phyloP scores from a whole-genome alignment of 2,797 vertebrate species.

The Setipinna tenuifilis region DNA sequence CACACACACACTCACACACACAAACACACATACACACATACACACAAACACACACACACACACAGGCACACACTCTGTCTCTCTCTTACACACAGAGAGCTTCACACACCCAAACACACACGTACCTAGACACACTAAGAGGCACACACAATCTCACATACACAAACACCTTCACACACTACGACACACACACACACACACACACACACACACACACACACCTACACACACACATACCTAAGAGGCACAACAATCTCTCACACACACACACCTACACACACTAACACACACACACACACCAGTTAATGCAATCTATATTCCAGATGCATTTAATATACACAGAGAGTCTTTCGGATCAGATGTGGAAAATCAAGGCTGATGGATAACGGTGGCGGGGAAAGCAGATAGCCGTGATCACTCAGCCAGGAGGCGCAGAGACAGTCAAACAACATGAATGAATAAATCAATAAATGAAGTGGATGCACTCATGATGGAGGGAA shows the following conservation, averaged over 20 bases:
- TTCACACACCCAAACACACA: no score
- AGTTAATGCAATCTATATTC: slow-evolving; percentile 46
- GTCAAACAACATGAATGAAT: not conserved
- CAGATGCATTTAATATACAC: slow-evolving; percentile 40
- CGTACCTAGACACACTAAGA: no score
- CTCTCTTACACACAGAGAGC: no score
- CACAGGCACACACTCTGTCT: not conserved
- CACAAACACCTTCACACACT: no score
- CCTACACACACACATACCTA: no score
- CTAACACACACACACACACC: slow-evolving; percentile 8
- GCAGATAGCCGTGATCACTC: slow-evolving; percentile 1
- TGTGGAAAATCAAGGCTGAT: slow-evolving; percentile 1
- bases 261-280: slow-evolving; percentile 1
- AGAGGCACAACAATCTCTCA: not conserved
- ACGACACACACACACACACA: no score
- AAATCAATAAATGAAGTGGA: slow-evolving; percentile 23
- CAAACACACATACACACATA: slow-evolving; percentile 22
- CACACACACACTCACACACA: not conserved
- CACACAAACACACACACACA: slow-evolving; percentile 7
- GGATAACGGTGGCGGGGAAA: not conserved
- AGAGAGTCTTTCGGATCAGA: slow-evolving; percentile 19
- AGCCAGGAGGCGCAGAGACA: not conserved
- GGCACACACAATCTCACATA: no score
- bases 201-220: no score
- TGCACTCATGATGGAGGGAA: not conserved